Evolutionary conservation across 2,888 invertebrate species (phyloP), one percentile per base, ranked within the genome.

Genomic region (Sussaba pulchella): DNA sequence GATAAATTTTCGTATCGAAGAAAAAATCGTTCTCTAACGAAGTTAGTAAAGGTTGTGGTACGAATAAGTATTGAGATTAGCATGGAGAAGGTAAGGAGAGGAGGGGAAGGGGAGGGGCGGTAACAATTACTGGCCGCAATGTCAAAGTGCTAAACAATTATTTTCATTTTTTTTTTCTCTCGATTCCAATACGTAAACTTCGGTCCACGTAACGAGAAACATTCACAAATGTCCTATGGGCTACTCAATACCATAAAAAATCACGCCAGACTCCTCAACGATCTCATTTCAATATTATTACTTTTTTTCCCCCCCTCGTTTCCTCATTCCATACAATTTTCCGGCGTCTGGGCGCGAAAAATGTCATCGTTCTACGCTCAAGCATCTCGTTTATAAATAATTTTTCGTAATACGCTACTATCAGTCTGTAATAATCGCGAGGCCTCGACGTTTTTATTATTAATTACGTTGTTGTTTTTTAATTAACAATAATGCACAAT

Each of bases 51-150:
- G n/a, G 43, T 43, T n/a, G 12, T 43, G n/a, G n/a, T n/a, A 43
- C 9, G 43, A 4, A 12, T 31, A 36, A 57, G 24, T 45, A 31
- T 6, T 31, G 14, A 47, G 17, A 78, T 41, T 41, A 57, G 59
- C 6, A 61, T 41, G 39, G 2, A 10, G 43, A 10, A 10, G 12
- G 43, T 8, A 2, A 10, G 43, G 43, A 10, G n/a, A 10, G 12
- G 43, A 12, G 10, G 43, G 43, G 43, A 10, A n/a, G n/a, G 43
- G 43, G 31, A 31, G 2, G 45, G 45, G 64, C 74, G 80, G 81
- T 84, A 82, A 86, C 85, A 86, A 84, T 88, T 90, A 91, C 90
- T 91, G 91, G 89, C 90, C 90, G 88, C 87, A 88, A 87, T 88
- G 87, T 90, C 88, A 86, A 87, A 81, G 74, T 81, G 81, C 72